Conservation (phyloP, 1,140 invertebrate genomes). For the Drosophila navojoa region DNA sequence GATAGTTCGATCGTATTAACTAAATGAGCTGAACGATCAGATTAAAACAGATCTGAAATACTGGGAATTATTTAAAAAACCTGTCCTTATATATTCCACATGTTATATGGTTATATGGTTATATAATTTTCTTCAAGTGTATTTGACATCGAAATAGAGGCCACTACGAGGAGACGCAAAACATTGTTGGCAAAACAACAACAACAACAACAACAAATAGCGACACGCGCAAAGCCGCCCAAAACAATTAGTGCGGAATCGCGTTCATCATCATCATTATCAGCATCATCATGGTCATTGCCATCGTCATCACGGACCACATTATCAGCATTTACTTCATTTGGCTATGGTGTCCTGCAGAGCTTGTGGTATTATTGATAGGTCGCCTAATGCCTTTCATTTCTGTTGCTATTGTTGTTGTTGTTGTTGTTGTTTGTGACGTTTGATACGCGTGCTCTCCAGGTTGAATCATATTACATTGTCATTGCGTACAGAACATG, state of each 20-base stretch:
- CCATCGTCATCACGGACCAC: neutral
- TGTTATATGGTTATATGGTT: no score
- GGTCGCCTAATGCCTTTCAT: conserved; percentile 1
- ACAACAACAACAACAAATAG: conserved; percentile 5
- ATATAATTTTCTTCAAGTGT: no score
- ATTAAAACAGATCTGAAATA: no score
- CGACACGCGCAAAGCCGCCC: conserved; percentile 22
- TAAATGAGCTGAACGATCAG: no score
- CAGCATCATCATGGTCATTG: neutral
- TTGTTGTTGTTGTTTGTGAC: neutral
- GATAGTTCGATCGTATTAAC: no score
- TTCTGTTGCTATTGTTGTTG: neutral
- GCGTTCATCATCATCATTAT: conserved; percentile 13
- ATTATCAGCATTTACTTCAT: conserved; percentile 9
- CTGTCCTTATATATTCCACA: no score
- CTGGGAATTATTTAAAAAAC: no score
- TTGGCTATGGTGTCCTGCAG: conserved; percentile 17
- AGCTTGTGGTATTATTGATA: conserved; percentile 5
- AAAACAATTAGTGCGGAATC: conserved; percentile 35
- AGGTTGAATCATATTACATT: conserved; percentile 8
- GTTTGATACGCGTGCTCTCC: neutral
- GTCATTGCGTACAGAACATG: no score
- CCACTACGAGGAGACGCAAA: neutral
- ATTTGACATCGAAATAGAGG: conserved; percentile 6
- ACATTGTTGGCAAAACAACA: neutral